phyloP scores from a whole-genome alignment of 2,113 vertebrate genomes.

The Gallinago jamesoni region DNA sequence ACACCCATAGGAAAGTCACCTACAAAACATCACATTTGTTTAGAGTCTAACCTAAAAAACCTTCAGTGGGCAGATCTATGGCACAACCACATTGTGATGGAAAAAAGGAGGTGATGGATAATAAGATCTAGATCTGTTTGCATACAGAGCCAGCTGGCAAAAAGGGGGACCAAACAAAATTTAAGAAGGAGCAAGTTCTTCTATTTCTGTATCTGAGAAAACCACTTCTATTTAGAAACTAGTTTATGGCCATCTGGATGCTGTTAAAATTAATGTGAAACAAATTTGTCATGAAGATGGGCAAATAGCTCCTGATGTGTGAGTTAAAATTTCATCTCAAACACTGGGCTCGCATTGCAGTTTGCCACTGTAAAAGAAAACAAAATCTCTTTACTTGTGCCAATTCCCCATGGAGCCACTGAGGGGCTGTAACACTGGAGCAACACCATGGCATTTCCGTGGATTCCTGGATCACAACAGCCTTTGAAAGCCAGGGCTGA shows the following conservation, averaged over 20 bases:
- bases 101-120: neutral
- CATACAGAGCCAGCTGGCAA: neutral
- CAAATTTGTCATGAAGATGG: neutral
- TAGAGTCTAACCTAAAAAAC: neutral
- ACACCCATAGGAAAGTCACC: neutral
- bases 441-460: neutral
- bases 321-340: neutral
- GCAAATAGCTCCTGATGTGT: neutral
- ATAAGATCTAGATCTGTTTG: neutral
- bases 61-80: neutral
- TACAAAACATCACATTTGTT: neutral
- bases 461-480: neutral
- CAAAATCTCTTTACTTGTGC: neutral
- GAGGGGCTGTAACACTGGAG: neutral
- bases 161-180: neutral
- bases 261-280: neutral
- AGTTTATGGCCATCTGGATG: neutral
- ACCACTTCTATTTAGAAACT: neutral
- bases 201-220: neutral
- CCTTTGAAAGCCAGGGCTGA: neutral
- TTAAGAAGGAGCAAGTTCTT: neutral
- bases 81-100: neutral
- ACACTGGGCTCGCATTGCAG: neutral
- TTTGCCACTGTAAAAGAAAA: neutral
- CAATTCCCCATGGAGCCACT: neutral